Percentiles rank a stretch among this genome's conserved stretches.
These are phyloP conservation scores for Diarsia mendica DNA, from an alignment of 2,888 invertebrate species.

Conservation along the genomic window DNA sequence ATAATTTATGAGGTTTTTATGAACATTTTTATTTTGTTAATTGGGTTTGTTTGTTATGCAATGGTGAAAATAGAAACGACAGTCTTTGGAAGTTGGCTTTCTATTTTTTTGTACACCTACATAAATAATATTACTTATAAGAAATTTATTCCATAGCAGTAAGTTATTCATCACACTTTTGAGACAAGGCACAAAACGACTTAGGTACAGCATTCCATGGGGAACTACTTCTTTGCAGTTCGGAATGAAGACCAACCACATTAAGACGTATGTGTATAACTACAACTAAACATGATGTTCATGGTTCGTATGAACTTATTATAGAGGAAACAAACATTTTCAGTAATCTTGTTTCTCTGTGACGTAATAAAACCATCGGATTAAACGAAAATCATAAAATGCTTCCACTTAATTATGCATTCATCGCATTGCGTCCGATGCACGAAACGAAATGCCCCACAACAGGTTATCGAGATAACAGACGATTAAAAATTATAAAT, in stretches of 20 bases:
- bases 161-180: neutral
- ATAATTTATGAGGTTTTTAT: constrained; percentile 55
- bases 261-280: neutral
- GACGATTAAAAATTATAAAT: constrained; percentile 83
- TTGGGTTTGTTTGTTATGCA: constrained; percentile 44
- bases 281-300: neutral
- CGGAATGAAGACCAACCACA: neutral
- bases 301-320: neutral
- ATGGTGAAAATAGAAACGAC: constrained; percentile 40
- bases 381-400: constrained; percentile 83
- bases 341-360: constrained; percentile 47
- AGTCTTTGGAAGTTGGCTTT: neutral
- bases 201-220: neutral
- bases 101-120: neutral
- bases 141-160: neutral
- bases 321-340: constrained; percentile 1
- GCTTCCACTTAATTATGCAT: constrained; percentile 89
- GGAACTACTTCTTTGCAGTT: neutral
- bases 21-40: constrained; percentile 48
- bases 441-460: constrained; percentile 86
- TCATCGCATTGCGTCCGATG: constrained; percentile 87
- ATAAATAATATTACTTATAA: neutral
- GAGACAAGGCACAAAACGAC: neutral
- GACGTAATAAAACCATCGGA: constrained; percentile 70
- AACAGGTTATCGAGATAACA: constrained; percentile 88